phyloP scores from a whole-genome alignment of 2,113 vertebrate genomes.

The Indicator indicator region DNA sequence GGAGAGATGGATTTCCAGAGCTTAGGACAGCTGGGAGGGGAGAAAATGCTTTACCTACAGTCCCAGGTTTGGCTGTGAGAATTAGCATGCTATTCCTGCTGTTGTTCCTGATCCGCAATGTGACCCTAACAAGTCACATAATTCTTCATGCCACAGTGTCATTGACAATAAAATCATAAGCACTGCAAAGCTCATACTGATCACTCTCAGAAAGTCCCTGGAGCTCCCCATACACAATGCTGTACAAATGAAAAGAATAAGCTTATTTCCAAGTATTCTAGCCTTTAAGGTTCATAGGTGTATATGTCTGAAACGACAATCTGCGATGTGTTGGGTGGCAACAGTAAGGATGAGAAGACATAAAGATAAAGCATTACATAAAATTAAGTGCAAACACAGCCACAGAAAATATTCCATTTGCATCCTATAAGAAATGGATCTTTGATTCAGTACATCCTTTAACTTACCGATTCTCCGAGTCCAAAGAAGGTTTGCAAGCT shows the following conservation, averaged over 20 bases:
- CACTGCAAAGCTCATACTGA: not conserved
- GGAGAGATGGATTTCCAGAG: not conserved
- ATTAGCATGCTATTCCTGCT: not conserved
- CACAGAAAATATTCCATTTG: not conserved
- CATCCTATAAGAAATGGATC: not conserved
- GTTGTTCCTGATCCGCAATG: not conserved
- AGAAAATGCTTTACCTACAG: not conserved
- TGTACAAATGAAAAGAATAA: not conserved
- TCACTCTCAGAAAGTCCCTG: not conserved
- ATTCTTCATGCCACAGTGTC: not conserved
- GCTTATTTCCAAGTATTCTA: not conserved
- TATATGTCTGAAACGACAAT: not conserved
- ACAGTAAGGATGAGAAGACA: not conserved
- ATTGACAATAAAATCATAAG: not conserved
- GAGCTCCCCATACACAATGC: not conserved
- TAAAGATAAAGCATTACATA: not conserved
- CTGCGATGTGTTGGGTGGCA: not conserved
- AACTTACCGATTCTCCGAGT: conserved; percentile 47
- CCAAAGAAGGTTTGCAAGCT: conserved; percentile 31
- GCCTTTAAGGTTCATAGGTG: not conserved
- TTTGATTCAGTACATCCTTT: not conserved
- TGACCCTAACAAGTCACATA: not conserved
- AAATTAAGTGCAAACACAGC: not conserved
- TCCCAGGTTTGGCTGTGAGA: not conserved
- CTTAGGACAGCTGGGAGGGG: not conserved